These are phyloP conservation scores for Microctenopoma lineatum DNA, from an alignment of 2,797 vertebrate species.

Conservation along the genomic window DNA sequence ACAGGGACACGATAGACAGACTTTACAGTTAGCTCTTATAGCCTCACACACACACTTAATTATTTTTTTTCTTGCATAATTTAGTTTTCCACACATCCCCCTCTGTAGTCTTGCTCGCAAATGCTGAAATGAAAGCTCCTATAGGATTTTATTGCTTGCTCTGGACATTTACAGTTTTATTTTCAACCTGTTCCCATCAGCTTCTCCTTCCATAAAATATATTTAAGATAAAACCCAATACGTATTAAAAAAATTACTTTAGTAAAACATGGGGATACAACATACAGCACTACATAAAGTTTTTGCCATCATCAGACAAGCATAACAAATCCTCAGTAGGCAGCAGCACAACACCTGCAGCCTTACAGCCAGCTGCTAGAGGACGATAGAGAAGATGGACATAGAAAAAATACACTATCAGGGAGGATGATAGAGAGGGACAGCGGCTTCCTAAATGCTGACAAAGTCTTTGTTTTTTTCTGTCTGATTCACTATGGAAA, in stretches of 20 bases:
- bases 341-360: slow-evolving; percentile 47
- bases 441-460: slow-evolving; percentile 25
- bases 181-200: slow-evolving; percentile 18
- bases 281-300: slow-evolving; percentile 4
- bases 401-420: neutral
- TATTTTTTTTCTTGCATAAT: slow-evolving; percentile 65
- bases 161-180: slow-evolving; percentile 21
- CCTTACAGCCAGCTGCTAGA: slow-evolving; percentile 33
- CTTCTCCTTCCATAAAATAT: neutral
- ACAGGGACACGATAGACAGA: slow-evolving; percentile 76
- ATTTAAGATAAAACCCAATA: slow-evolving; percentile 5
- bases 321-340: slow-evolving; percentile 44
- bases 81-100: slow-evolving; percentile 13
- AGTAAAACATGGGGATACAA: neutral
- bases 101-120: slow-evolving; percentile 18
- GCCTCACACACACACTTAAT: slow-evolving; percentile 60
- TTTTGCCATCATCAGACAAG: slow-evolving; percentile 36
- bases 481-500: slow-evolving; percentile 29
- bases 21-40: slow-evolving; percentile 69
- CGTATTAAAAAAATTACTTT: neutral
- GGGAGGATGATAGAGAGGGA: slow-evolving; percentile 1
- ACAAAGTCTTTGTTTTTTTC: slow-evolving; percentile 30
- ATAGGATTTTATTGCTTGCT: slow-evolving; percentile 9
- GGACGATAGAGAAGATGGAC: slow-evolving; percentile 1
- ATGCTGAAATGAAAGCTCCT: slow-evolving; percentile 31